Evolutionary conservation across 2,113 vertebrate genomes (phyloP), one percentile per base, ranked within the genome.

Genomic region (Oncorhynchus clarkii): DNA sequence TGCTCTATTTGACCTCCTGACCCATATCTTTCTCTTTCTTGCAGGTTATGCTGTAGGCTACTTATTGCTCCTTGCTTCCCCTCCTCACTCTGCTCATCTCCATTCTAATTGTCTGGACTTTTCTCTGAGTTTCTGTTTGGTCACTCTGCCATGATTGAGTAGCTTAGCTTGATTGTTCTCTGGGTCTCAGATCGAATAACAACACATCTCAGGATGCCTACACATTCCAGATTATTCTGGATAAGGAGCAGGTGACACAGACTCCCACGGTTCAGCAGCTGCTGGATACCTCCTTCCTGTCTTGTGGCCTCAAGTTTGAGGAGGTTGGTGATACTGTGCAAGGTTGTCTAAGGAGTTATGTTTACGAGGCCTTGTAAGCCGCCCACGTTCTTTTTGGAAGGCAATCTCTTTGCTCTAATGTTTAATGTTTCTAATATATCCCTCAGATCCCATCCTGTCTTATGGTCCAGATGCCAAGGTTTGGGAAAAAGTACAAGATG

Each of bases 401-500:
- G n/a, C 60, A 29, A 26, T 67, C 24, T 5, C 16, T 22, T 69
- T 39, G 31, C 68, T 31, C 34, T 70, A 13, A 11, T 22, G n/a
- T 49, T 24, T 51, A 26, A 71, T 59, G 1, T 16, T 11, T 39
- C 31, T 5, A 9, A 1, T 75, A 70, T 80, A 39, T 67, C 22
- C 27, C 48, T 51, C 76, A 95, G 94, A 81, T 89, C 73, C 94
- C 94, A 0, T 86, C 88, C 29, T 94, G 92, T 78, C 88, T 95
- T 1, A 92, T 95, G 70, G 79, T 95, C 62, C 94, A 95, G 80
- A 94, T 94, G 94, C 94, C 94, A 31, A 88, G 94, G 72, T 95
- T 92, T 90, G 94, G 94, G 80, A 95, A 93, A 80, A 90, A 89
- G 78, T 95, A 91, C 48, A 95, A 95, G 83, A 94, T 94, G 93